Evolutionary conservation across 2,113 vertebrate genomes (phyloP), one percentile per base, ranked within the genome.

Genomic region (Castor canadensis): DNA sequence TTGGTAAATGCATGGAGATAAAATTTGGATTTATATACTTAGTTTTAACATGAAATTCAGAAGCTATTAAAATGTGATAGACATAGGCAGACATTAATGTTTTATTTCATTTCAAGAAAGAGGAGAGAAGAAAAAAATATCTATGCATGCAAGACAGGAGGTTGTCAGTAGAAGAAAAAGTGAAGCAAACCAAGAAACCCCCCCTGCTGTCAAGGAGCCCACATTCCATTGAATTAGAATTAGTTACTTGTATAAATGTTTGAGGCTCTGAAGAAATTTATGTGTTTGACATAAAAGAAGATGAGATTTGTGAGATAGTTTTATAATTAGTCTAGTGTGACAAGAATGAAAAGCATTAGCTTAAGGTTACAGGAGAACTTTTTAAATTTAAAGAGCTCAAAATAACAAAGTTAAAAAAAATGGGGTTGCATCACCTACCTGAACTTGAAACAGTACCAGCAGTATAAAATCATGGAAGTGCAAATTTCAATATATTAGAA

Each of bases 141-240:
- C 13, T 26, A 4, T 0, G 17, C 54, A 24, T 60, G 2, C 4
- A 11, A 20, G 47, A 56, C 8, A 6, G 30, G n/a, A 40, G 8
- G 75, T 47, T n/a, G n/a, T n/a, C n/a, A 49, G 58, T 17, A 1
- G 24, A 30, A n/a, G 4, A 7, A n/a, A 56, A 30, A 58, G 3
- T 40, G 28, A 47, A 22, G 19, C 1, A 12, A 43, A 22, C 4
- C 15, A 11, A 24, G 28, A 47, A 9, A n/a, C n/a, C 3, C 0
- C 6, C 10, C 17, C 47, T 43, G 5, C 20, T 5, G 7, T 20
- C 56, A 0, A 0, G 6, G 6, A n/a, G 9, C 26, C 40, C 5
- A 20, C 2, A 0, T 45, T 72, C 15, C 11, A 26, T 35, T 52
- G 24, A 60, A 86, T 54, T 43, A 28, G 20, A 38, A 71, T 22